Percentiles rank a stretch among this genome's conserved stretches.
phyloP scores from a whole-genome alignment of 2,888 invertebrate species.

The Dyspetes luteomarginatus region DNA sequence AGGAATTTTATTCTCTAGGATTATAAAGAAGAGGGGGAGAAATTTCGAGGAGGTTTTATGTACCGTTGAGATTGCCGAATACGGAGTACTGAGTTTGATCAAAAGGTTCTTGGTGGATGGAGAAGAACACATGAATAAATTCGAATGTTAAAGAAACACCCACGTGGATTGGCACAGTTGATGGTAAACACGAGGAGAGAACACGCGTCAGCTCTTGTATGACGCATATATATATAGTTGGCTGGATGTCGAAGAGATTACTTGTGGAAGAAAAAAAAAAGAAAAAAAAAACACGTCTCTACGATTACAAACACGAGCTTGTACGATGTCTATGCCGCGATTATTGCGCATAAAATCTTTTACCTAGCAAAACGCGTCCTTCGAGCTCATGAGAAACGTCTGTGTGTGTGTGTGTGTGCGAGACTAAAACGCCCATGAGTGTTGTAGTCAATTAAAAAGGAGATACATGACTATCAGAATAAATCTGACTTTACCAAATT shows the following conservation, averaged over 20 bases:
- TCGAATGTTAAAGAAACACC: conserved; percentile 41
- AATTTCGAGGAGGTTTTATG: neutral
- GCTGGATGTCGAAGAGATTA: conserved; percentile 15
- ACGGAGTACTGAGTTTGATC: neutral
- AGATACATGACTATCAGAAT: no score
- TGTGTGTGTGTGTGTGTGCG: neutral
- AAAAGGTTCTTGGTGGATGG: neutral
- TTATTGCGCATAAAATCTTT: conserved; percentile 57
- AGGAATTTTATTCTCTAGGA: neutral
- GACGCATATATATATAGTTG: conserved; percentile 21
- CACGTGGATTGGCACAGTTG: conserved; percentile 22
- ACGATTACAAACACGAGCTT: neutral
- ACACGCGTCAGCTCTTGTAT: neutral
- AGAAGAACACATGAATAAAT: conserved; percentile 16
- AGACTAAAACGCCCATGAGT: neutral
- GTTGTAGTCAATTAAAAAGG: neutral
- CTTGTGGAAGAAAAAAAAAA: neutral
- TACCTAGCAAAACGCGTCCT: conserved; percentile 5
- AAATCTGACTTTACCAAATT: no score
- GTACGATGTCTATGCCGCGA: conserved; percentile 7
- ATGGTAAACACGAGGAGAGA: neutral
- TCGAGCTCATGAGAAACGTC: neutral
- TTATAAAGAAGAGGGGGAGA: neutral
- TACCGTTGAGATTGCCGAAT: neutral
- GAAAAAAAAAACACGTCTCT: neutral